Base-by-base conservation (phyloP, 2,113 vertebrate species). In the Steatornis caripensis region DNA sequence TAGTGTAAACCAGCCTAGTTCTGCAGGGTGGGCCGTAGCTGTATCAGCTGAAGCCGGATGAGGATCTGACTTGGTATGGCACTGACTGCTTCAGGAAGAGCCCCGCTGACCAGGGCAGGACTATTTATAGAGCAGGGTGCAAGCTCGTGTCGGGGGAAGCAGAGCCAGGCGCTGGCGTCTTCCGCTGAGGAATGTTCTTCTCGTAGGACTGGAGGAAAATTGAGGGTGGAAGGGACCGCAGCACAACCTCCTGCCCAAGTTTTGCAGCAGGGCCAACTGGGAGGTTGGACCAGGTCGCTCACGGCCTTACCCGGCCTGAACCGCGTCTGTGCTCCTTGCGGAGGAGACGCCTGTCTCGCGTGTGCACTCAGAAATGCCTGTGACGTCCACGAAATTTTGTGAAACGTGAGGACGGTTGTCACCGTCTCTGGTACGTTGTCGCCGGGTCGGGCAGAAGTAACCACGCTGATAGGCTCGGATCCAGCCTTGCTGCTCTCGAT, bases 341-440 rank as follows among this genome's bases (percentile, higher is more conserved):
- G 30, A 75, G 68, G 48, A 30, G 72, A 41, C 1, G 8, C 34
- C 12, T 51, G 18, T 30, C 30, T 53, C 17, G 4, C 15, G 8
- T 0, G 30, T 41, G 62, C 46, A 0, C 74, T 70, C 65, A 24
- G 2, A 39, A 37, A 20, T 21, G 14, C 55, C 32, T 43, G n/a
- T 15, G 53, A 45, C 3, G 37, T 18, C 14, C 64, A 32, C 66
- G 24, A 45, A 60, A 26, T n/a, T 24, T 66, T 1, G 13, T 74
- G 84, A 12, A 32, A 54, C 0, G 2, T 13, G 46, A 49, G 77
- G 55, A n/a, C 0, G 4, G 1, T 15, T 37, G 46, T 21, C 32
- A 5, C 5, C 22, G 7, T 34, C 58, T 15, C 20, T 66, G 71
- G 27, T 29, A 41, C 45, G 37, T 60, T 22, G 34, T 43, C 3